These are phyloP conservation scores for Oedothorax gibbosus DNA, from an alignment of 1,140 invertebrate genomes.

Conservation along the genomic window DNA sequence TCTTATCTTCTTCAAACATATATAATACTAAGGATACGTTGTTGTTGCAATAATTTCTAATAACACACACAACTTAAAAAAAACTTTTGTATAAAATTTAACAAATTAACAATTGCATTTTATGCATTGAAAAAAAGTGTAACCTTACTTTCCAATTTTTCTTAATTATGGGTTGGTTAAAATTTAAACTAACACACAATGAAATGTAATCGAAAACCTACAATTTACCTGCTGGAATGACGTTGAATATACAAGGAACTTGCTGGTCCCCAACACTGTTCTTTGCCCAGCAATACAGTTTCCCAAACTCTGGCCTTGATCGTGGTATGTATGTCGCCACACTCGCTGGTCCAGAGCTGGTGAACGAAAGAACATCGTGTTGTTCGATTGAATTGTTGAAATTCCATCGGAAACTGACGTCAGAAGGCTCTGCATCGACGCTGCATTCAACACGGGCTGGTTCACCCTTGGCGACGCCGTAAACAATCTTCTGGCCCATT, in stretches of 20 bases:
- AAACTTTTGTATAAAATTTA: too few relatives aligned
- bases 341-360: slow-evolving; percentile 51
- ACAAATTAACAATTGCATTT: too few relatives aligned
- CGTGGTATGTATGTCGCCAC: slow-evolving; percentile 63
- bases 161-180: too few relatives aligned
- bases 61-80: too few relatives aligned
- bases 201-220: neutral
- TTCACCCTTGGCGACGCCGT: slow-evolving; percentile 84
- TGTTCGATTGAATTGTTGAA: slow-evolving; percentile 62
- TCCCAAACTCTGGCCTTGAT: slow-evolving; percentile 63
- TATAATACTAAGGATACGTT: too few relatives aligned
- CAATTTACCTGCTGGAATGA: slow-evolving; percentile 64
- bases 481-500: slow-evolving; percentile 79
- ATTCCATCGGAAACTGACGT: slow-evolving; percentile 71
- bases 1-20: too few relatives aligned
- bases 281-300: slow-evolving; percentile 65
- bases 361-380: slow-evolving; percentile 59
- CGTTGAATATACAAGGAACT: slow-evolving; percentile 65
- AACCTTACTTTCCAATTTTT: too few relatives aligned
- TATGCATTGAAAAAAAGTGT: too few relatives aligned
- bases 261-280: slow-evolving; percentile 66
- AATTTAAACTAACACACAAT: too few relatives aligned
- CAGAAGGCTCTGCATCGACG: slow-evolving; percentile 87
- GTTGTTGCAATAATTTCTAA: too few relatives aligned
- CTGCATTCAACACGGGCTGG: slow-evolving; percentile 82